Base-by-base conservation (phyloP, 2,113 vertebrate genomes). In the Lepus americanus region DNA sequence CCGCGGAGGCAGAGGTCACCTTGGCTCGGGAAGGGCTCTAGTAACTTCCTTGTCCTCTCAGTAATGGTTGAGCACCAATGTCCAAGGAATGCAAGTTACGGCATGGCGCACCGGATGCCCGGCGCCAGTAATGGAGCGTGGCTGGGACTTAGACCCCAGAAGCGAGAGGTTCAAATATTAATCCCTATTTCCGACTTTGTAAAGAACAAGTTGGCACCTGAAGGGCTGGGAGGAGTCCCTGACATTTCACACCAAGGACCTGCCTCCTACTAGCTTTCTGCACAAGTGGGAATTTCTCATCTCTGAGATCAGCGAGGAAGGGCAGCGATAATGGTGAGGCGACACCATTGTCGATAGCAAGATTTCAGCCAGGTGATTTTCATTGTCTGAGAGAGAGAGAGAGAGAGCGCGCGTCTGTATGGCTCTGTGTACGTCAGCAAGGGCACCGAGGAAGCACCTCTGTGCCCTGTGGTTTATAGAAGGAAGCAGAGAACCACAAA, bases 111-210 rank as follows among this genome's bases (percentile, higher is more conserved):
- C 49, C 79, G 91, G 96, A 80, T 91, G 90, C 95, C 97, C 98
- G 92, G 51, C 80, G 97, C 95, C 98, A 95, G 94, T 97, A 96
- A 95, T 96, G 94, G 96, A 94, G 90, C 92, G 87, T 76, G 96
- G 97, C 97, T 93, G 95, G 95, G 94, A 95, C 95, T 92, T 92
- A 92, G 96, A 97, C 88, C 94, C 96, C 86, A 22, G 92, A 92
- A 97, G 96, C 64, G 95, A 83, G 67, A 96, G 96, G 97, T 95
- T 97, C 98, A 91, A 98, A 97, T 96, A 96, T 95, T 95, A 97
- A 98, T 95, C 94, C 97, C 87, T 29, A 63, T 90, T 95, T 97
- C 97, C 87, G 97, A 97, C 98, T 97, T 96, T 73, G 70, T 39
- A 85, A 97, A 70, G 63, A 95, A 92, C 92, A 80, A 63, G 89